Conservation (phyloP, 2,888 invertebrate species). For the Atrina japonica region DNA sequence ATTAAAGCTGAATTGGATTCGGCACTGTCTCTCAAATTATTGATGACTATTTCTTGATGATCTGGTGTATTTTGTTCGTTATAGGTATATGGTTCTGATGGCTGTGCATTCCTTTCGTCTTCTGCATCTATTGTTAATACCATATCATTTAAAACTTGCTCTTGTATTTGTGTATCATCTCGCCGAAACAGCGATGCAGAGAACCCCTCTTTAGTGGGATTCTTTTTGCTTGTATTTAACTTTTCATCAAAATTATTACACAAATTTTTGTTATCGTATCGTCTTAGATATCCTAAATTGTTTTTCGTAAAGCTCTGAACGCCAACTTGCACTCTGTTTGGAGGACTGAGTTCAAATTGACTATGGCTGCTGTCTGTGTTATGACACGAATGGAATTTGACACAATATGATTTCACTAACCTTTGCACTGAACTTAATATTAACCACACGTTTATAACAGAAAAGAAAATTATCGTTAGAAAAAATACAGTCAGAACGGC, state of each 20-base stretch:
- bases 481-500: constrained; percentile 61
- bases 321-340: constrained; percentile 21
- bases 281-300: constrained; percentile 57
- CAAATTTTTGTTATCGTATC: constrained; percentile 62
- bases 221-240: constrained; percentile 53
- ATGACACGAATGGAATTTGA: constrained; percentile 15
- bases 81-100: neutral
- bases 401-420: constrained; percentile 45
- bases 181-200: neutral
- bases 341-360: constrained; percentile 27
- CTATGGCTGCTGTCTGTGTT: constrained; percentile 10
- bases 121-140: neutral
- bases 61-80: neutral
- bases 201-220: constrained; percentile 18
- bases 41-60: neutral
- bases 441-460: constrained; percentile 66
- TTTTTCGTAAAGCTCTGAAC: constrained; percentile 46
- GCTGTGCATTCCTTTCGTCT: neutral
- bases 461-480: constrained; percentile 63
- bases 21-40: constrained; percentile 1
- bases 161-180: neutral
- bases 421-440: constrained; percentile 57
- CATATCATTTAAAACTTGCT: neutral
- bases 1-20: neutral
- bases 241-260: constrained; percentile 53